Base-by-base conservation (phyloP, 2,888 invertebrate species). In the Laothoe populi region DNA sequence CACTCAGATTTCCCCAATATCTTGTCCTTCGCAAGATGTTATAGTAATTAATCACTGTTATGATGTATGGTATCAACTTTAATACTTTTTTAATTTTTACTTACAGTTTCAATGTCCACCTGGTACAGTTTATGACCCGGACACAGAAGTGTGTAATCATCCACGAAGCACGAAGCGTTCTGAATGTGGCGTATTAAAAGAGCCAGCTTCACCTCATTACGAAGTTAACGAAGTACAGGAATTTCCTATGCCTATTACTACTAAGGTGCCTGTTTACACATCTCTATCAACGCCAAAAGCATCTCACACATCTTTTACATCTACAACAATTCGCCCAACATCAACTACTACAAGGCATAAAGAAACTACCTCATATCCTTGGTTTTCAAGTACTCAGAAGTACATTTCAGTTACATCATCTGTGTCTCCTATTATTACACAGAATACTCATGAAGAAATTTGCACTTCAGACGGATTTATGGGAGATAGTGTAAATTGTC, bases 91-190 rank as follows among this genome's bases (percentile, higher is more conserved):
- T 38, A 65, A 38, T 13, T 65, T 63, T 59, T 59, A 23, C 66
- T 90, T 94, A 64, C 90, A 92, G 90, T 96, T 96, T 82, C 94
- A 95, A 82, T 97, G 97, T 78, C 95, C 95, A 19, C 94, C 94
- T 42, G 96, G 96, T 13, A 96, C 96, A 0, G 95, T 97, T 26
- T 97, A 95, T 78, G 96, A 97, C 76, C 94, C 95, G 44, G 91
- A 94, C 26, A 92, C 93, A 40, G 94, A 94, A 75, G 92, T 95
- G 63, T 97, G 97, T 78, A 95, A 96, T 73, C 95, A 96, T 81
- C 95, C 96, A 1, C 89, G 91, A 71, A 94, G 94, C 68, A 96
- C 96, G 53, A 95, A 94, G 63, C 93, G 97, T 66, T 82, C 92
- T 42, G 95, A 96, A 85, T 97, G 97, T 83, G 93, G 92, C 13